Evolutionary conservation across 2,797 vertebrate genomes (phyloP), one percentile per base, ranked within the genome.

Genomic region (Danio choprae): DNA sequence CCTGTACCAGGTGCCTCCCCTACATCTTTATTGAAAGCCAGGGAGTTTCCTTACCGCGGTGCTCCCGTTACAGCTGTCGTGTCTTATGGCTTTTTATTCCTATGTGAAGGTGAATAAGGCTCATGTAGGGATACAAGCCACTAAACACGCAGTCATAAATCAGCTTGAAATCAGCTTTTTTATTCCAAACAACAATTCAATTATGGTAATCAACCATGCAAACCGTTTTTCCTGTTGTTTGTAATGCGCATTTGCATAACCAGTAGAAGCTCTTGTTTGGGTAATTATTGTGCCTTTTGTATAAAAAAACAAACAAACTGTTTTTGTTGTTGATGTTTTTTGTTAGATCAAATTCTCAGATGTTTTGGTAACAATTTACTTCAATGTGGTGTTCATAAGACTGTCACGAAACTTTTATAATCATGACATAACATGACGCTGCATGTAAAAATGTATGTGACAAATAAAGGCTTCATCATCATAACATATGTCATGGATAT

Each of bases 11-110:
- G 78, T 84, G 53, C 77, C 56, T 78, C 65, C 18, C 18, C 43
- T 8, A 68, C 63, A 3, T 73, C 48, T 76, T 77, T 81, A n/a
- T 65, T 64, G 44, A 70, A 82, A 76, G 51, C 53, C 80, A 76
- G 62, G 58, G 73, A 84, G 41, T 46, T 74, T 36, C 73, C 60
- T 53, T 81, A 29, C 59, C 63, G 74, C 15, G 13, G 22, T 44
- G 59, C 75, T 82, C 40, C 77, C 80, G 40, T 81, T 43, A 89
- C 71, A 94, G 95, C 96, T 96, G 92, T 92, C 93, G 96, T 98
- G 98, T 96, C 93, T 95, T 99, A 99, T 99, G 98, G 98, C 98
- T 99, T 99, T 99, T 99, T 99, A 99, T 99, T 99, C 98, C 98
- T 99, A 99, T 98, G 97, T 99, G 98, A 99, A 96, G 95, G 93